Percentiles rank a stretch among this genome's conserved stretches.
Conservation (phyloP, 2,113 vertebrate species). For the Marmota monax region DNA sequence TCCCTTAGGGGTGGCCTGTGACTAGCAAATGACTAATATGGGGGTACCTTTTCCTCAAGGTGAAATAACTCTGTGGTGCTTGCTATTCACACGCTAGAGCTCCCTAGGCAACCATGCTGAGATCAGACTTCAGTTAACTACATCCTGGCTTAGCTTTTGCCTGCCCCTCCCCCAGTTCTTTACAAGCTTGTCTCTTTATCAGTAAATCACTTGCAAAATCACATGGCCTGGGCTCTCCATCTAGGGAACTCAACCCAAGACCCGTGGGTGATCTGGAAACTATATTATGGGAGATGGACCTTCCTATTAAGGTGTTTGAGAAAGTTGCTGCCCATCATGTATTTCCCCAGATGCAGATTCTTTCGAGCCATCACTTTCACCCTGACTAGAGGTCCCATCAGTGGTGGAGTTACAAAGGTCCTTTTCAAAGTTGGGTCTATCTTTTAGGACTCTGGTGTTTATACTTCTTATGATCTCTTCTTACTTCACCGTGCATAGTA, state of each 20-base stretch:
- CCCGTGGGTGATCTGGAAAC: neutral
- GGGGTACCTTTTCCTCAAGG: neutral
- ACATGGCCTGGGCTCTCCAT: neutral
- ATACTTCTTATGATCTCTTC: neutral
- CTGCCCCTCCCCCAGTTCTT: neutral
- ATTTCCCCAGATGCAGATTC: neutral
- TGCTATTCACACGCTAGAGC: neutral
- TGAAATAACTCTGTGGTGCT: neutral
- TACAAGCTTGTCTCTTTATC: neutral
- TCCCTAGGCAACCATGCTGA: neutral
- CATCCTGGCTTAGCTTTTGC: neutral
- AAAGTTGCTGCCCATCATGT: neutral
- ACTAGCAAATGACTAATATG: neutral
- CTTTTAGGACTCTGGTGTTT: constrained; percentile 18
- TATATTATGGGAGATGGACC: neutral
- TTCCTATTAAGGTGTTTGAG: neutral
- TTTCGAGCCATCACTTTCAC: neutral
- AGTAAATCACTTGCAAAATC: constrained; percentile 29
- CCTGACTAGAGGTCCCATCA: neutral
- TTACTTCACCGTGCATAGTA: neutral
- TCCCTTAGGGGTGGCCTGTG: neutral
- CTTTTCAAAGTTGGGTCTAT: neutral
- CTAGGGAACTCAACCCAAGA: neutral
- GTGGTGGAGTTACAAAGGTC: neutral
- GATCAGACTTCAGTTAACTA: constrained; percentile 8